Evolutionary conservation across 2,888 invertebrate species (phyloP), one percentile per base, ranked within the genome.

Genomic region (Heteropelma amictum): DNA sequence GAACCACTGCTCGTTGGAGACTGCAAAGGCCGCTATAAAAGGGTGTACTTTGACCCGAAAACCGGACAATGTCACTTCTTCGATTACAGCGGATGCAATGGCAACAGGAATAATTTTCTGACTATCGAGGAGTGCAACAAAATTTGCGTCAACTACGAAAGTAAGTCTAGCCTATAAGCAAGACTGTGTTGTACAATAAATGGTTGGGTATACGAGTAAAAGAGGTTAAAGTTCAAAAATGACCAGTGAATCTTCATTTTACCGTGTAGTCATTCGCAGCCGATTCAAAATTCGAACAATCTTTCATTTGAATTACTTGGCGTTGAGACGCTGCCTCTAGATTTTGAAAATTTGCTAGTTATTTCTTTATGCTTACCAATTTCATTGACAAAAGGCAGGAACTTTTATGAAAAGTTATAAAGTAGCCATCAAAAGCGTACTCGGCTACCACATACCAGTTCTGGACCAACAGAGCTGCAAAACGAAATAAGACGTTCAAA

Each of bases 81-180:
- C 89, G 93, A 93, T 63, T 98, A 94, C 90, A 94, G 95, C 21
- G 98, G 97, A 38, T 98, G 98, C 86, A 94, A 95, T 51, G 96
- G 95, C 1, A 98, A 97, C 87, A 92, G 92, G 42, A 98, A 98
- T 89, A 96, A 96, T 88, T 98, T 98, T 89, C 92, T 92, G 64
- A 93, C 93, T 0, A 91, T 93, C 69, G 92, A 93, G 65, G 92
- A 93, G 47, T 97, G 97, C 83, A 91, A 92, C 72, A 90, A 90
- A 19, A 91, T 93, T 8, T 96, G 96, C 82, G 89, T 90, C 4
- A 87, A 89, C 76, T 90, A 90, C 80, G 90, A 90, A 88, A 91
- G 92, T 92, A 84, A 82, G 84, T 81, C 35, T 5, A 63, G 8
- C n/a, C 5, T n/a, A n/a, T n/a, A n/a, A n/a, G n/a, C n/a, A n/a